phyloP scores from a whole-genome alignment of 2,888 invertebrate species.

The Mesorhabditis sp. region DNA sequence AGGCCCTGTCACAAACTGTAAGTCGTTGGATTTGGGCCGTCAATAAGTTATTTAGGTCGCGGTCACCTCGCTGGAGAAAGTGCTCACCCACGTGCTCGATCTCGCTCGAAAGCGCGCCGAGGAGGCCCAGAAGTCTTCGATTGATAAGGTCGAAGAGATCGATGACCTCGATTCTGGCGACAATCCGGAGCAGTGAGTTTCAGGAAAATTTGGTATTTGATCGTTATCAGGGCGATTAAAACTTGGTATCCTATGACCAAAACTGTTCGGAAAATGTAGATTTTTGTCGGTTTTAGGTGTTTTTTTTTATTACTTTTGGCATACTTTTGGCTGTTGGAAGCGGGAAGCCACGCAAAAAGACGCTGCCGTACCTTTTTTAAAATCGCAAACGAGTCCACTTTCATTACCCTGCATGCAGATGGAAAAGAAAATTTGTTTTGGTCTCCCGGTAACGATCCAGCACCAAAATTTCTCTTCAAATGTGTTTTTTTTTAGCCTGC shows the following conservation, averaged over 20 bases:
- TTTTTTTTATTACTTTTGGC: neutral
- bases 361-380: no score
- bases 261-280: neutral
- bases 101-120: slow-evolving; percentile 96
- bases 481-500: slow-evolving; percentile 47
- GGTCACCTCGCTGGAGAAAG: slow-evolving; percentile 92
- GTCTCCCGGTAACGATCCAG: no score
- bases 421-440: no score
- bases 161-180: slow-evolving; percentile 96
- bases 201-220: neutral
- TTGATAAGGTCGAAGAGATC: slow-evolving; percentile 81
- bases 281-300: neutral
- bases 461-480: neutral
- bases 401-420: no score
- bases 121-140: slow-evolving; percentile 84
- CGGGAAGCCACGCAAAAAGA: no score
- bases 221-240: neutral
- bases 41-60: slow-evolving; percentile 29
- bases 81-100: slow-evolving; percentile 86
- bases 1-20: slow-evolving; percentile 90
- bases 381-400: no score
- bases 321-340: no score
- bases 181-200: slow-evolving; percentile 70
- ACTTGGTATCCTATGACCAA: no score
- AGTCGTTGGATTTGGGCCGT: slow-evolving; percentile 22